Base-by-base conservation (phyloP, 2,888 invertebrate genomes). In the Ellobium chinense region DNA sequence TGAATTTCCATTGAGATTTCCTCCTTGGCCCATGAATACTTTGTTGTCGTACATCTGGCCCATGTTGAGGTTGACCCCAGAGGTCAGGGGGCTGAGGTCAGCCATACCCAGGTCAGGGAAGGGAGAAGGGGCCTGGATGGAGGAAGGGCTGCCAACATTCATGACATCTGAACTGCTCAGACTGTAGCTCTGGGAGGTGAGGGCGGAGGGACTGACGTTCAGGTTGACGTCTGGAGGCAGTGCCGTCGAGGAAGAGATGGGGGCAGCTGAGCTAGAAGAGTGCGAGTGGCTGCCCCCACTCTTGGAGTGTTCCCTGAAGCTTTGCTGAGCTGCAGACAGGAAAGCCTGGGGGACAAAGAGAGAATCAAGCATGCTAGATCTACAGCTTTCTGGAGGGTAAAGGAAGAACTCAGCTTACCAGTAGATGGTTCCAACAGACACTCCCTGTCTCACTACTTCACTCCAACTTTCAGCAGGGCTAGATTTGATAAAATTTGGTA, bases 321-420 rank as follows among this genome's bases (percentile, higher is more conserved):
- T 89, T 76, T 87, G 87, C 83, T 90, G 88, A 7, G 90, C 91
- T 3, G 89, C 91, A 12, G 88, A 85, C 34, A 89, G 84, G 79
- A 90, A 91, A 3, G 88, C 89, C 84, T 74, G 80, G 12, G 37
- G 27, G 62, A 36, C 1, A 68, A 46, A 46, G 18, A 46, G 46
- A 46, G 7, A 7, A 46, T 46, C n/a, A n/a, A n/a, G n/a, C n/a
- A n/a, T n/a, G n/a, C n/a, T n/a, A n/a, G n/a, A n/a, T n/a, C n/a
- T n/a, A n/a, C n/a, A n/a, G n/a, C n/a, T n/a, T n/a, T n/a, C n/a
- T n/a, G n/a, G n/a, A n/a, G n/a, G n/a, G n/a, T n/a, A n/a, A n/a
- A n/a, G n/a, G n/a, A n/a, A n/a, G n/a, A n/a, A n/a, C n/a, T n/a
- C n/a, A n/a, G n/a, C n/a, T n/a, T n/a, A n/a, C n/a, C n/a, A n/a